Percentiles rank a stretch among this genome's conserved stretches.
Conservation (phyloP, 2,113 vertebrate species). For the Marcusenius ussheri region DNA sequence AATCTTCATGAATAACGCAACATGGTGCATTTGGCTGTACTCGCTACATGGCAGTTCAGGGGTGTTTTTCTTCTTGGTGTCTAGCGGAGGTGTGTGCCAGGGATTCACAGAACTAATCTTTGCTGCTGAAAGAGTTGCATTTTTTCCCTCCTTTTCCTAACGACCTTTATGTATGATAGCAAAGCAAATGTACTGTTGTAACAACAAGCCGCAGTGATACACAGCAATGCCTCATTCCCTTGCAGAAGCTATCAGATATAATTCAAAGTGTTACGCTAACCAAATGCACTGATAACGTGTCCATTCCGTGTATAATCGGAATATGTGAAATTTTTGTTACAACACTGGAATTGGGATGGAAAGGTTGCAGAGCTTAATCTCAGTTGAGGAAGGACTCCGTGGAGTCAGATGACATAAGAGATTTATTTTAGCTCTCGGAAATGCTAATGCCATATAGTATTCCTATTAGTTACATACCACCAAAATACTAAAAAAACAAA, state of each 20-base stretch:
- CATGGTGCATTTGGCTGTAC: background rate
- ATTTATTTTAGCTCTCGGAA: background rate
- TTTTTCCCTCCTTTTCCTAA: background rate
- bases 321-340: background rate
- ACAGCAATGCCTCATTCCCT: background rate
- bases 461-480: background rate
- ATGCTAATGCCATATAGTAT: background rate
- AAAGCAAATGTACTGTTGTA: background rate
- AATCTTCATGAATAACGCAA: constrained; percentile 14
- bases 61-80: no score
- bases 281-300: background rate
- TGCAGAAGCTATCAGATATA: background rate
- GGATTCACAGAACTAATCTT: background rate
- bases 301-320: background rate
- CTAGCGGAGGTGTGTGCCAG: background rate
- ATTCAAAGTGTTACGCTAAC: background rate
- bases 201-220: background rate
- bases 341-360: background rate
- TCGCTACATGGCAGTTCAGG: background rate
- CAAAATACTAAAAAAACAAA: background rate
- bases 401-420: background rate
- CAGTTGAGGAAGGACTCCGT: background rate
- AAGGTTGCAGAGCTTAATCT: background rate
- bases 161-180: background rate
- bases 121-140: background rate